Evolutionary conservation across 2,888 invertebrate genomes (phyloP), one percentile per base, ranked within the genome.

Genomic region (Dolichomitus sp.): DNA sequence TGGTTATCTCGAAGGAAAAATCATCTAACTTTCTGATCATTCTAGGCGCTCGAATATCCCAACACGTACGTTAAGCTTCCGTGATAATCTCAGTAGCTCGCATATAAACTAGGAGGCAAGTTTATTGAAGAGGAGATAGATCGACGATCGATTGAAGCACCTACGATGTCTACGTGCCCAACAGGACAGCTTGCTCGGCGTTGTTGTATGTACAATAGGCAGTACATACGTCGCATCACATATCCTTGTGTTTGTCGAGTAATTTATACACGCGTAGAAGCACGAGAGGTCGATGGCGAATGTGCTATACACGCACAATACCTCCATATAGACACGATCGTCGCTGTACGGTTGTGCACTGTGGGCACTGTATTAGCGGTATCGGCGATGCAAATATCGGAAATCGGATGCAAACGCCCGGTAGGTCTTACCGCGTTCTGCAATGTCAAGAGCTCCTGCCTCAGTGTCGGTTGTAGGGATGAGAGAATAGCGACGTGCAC

Each of bases 391-490:
- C 77, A 80, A 83, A 80, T 83, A 77, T 80, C 80, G 83, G 75
- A 81, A 80, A 83, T 83, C 83, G 80, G 80, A 83, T 83, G 66
- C 65, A 75, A 83, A 75, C 75, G 83, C 70, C 65, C 79, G 79
- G 70, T 70, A 74, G 82, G 79, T 79, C 82, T 82, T 82, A 82
- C 81, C 52, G 61, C 69, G 75, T 59, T 48, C 75, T 45, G 63
- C 65, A 63, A 74, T 52, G 63, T 45, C 68, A 54, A 78, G 70
- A 70, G 73, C 61, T 42, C 12, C 50, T 65, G 27, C 78, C 50
- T 72, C 76, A 59, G 48, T 68, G 50, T 69, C 61, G 69, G 74
- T 69, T 63, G 63, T 54, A 63, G 69, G 33, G 52, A 74, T 37
- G 30, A 37, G 45, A 66, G 73, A 63, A 74, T 17, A 45, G 69